Percentiles rank a stretch among this genome's conserved stretches.
Conservation (phyloP, 2,113 vertebrate genomes). For the Panthera leo region DNA sequence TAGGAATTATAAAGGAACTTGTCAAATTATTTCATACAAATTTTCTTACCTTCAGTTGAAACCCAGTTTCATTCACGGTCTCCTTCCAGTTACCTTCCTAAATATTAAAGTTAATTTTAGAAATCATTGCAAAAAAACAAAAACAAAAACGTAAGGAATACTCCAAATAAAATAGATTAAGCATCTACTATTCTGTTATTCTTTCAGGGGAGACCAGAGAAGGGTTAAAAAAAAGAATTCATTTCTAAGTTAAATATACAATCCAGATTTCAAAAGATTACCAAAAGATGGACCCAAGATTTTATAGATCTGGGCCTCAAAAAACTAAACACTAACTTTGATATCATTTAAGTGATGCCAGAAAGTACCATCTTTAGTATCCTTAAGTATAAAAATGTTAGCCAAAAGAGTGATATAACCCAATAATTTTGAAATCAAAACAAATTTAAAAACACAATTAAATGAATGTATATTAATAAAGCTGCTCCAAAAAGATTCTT, state of each 20-base stretch:
- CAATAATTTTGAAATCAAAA: conserved; percentile 40
- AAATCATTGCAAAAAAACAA: conserved; percentile 36
- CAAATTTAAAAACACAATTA: not conserved
- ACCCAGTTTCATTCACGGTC: conserved; percentile 93
- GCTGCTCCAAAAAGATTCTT: not conserved
- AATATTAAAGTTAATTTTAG: conserved; percentile 73
- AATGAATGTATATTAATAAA: conserved; percentile 28
- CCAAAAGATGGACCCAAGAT: not conserved
- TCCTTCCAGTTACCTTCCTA: conserved; percentile 98
- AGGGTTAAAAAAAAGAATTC: not conserved
- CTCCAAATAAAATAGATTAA: conserved; percentile 16
- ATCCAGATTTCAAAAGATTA: conserved; percentile 26
- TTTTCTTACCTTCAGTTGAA: conserved; percentile 93
- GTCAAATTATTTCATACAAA: not conserved
- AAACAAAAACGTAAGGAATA: conserved; percentile 5
- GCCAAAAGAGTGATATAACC: not conserved
- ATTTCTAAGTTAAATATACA: conserved; percentile 48
- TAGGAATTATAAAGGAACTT: not conserved
- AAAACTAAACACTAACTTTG: conserved; percentile 17
- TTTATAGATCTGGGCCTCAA: conserved; percentile 34
- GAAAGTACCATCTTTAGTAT: not conserved
- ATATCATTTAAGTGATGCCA: not conserved
- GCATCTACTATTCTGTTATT: not conserved
- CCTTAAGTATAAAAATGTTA: conserved; percentile 25
- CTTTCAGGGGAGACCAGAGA: not conserved